Percentiles rank a stretch among this genome's conserved stretches.
Evolutionary conservation across 92 coral and sea anemone genomes (phyloP).

Genomic region (Palythoa grandis): DNA sequence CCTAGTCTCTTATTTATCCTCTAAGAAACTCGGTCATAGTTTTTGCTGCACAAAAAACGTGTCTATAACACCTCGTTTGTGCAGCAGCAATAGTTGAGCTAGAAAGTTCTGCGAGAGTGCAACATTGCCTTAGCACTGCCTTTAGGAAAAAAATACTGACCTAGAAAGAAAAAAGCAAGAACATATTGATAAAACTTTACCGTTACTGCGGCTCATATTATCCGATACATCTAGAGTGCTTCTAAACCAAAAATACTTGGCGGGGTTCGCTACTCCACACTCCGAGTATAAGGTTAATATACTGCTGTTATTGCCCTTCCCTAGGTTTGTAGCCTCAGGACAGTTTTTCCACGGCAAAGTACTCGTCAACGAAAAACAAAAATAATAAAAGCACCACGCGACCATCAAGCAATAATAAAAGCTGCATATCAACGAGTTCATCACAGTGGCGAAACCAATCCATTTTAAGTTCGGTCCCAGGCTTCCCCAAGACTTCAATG

Average conservation of each 20-base stretch:
- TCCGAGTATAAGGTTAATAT: constrained; percentile 58
- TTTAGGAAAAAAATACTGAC: not conserved
- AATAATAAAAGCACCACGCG: constrained; percentile 89
- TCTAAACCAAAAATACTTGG: constrained; percentile 92
- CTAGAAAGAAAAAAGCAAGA: not conserved
- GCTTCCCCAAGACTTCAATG: constrained; percentile 74
- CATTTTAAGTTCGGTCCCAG: constrained; percentile 80
- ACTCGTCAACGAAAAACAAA: constrained; percentile 76
- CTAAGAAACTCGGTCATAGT: too few species aligned
- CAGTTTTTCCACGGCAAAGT: constrained; percentile 82
- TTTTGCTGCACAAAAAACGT: too few species aligned
- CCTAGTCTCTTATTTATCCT: too few species aligned
- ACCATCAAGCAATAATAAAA: constrained; percentile 86
- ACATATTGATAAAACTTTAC: constrained; percentile 22
- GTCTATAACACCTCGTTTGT: too few species aligned
- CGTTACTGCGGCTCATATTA: constrained; percentile 68
- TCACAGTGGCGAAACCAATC: constrained; percentile 79
- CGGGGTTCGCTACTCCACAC: constrained; percentile 73
- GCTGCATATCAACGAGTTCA: constrained; percentile 59
- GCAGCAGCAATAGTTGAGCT: too few species aligned
- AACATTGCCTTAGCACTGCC: too few species aligned
- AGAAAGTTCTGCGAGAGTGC: too few species aligned
- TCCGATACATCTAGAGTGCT: constrained; percentile 73
- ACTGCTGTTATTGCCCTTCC: constrained; percentile 44
- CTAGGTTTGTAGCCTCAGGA: constrained; percentile 14